Evolutionary conservation across 2,797 vertebrate species (phyloP).

Genomic region (Kryptolebias ocellatus): DNA sequence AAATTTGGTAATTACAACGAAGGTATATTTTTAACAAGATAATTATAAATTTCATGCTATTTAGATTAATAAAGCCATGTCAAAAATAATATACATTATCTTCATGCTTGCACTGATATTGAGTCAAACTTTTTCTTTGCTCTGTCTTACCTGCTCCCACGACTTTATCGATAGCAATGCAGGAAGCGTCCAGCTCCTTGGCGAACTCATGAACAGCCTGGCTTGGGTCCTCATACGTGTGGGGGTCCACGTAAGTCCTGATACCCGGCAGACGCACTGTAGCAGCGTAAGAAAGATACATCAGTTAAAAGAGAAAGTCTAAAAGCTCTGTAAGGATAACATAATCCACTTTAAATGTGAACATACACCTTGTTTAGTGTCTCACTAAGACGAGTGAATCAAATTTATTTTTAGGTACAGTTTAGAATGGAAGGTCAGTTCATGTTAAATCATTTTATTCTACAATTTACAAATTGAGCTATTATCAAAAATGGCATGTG

Average conservation of each 20-base stretch:
- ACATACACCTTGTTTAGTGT: too few species aligned
- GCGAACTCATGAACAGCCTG: slow-evolving; percentile 98
- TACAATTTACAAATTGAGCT: too few species aligned
- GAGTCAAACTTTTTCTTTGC: neutral
- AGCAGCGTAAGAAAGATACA: slow-evolving; percentile 32
- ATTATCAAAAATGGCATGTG: too few species aligned
- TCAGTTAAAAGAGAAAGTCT: slow-evolving; percentile 4
- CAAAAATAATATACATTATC: too few species aligned
- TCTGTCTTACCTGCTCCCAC: slow-evolving; percentile 92
- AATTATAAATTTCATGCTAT: neutral
- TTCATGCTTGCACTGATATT: neutral
- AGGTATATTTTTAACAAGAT: neutral
- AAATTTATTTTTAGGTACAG: too few species aligned
- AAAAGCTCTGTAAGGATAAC: too few species aligned
- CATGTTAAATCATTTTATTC: too few species aligned
- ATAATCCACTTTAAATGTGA: too few species aligned
- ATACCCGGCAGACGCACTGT: slow-evolving; percentile 94
- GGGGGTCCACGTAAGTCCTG: slow-evolving; percentile 95
- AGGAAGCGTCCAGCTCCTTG: slow-evolving; percentile 93
- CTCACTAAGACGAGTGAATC: too few species aligned
- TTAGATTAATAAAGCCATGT: too few species aligned
- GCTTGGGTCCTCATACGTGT: slow-evolving; percentile 96
- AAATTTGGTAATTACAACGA: neutral
- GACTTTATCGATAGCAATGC: slow-evolving; percentile 96
- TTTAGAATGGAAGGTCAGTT: too few species aligned